A percentile compares a stretch with the other conserved stretches of the same genome.
Evolutionary conservation across 64 coral and sea anemone species (phyloP).

Genomic region (Anthopleura sola): DNA sequence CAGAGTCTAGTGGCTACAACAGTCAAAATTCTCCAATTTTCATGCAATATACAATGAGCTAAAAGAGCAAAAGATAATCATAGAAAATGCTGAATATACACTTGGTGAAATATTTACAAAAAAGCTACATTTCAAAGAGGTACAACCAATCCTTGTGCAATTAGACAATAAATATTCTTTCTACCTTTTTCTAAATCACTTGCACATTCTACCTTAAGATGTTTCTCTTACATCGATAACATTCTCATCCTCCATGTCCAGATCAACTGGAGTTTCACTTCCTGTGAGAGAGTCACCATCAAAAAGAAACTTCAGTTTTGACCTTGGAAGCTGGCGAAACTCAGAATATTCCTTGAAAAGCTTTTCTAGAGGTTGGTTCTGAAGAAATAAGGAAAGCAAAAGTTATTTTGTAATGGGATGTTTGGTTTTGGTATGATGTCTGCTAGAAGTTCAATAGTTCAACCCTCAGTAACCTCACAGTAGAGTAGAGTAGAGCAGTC

Average conservation of each 20-base stretch:
- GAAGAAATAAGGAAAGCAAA: background rate
- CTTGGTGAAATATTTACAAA: background rate
- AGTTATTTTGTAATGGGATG: too few relatives aligned
- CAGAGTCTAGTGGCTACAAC: too few relatives aligned
- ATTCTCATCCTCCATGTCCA: conserved; percentile 93
- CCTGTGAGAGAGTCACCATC: conserved; percentile 72
- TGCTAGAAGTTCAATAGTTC: too few relatives aligned
- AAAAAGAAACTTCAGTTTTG: conserved; percentile 74
- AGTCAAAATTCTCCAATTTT: background rate
- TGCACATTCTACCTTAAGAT: background rate
- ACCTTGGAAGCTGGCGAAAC: conserved; percentile 59
- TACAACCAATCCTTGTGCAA: too few relatives aligned
- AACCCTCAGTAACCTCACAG: too few relatives aligned
- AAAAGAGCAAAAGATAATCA: background rate
- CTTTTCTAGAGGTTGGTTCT: conserved; percentile 60
- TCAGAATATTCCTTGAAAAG: conserved; percentile 71
- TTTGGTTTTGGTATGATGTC: too few relatives aligned
- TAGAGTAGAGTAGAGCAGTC: too few relatives aligned
- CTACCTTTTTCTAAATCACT: too few relatives aligned
- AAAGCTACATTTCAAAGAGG: background rate
- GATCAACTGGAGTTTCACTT: conserved; percentile 67
- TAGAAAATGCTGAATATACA: background rate
- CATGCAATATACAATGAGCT: background rate
- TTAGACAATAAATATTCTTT: too few relatives aligned
- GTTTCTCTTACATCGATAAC: conserved; percentile 68